A percentile compares a stretch with the other conserved stretches of the same genome.
Conservation (phyloP, 2,113 vertebrate species). For the Embiotoca jacksoni region DNA sequence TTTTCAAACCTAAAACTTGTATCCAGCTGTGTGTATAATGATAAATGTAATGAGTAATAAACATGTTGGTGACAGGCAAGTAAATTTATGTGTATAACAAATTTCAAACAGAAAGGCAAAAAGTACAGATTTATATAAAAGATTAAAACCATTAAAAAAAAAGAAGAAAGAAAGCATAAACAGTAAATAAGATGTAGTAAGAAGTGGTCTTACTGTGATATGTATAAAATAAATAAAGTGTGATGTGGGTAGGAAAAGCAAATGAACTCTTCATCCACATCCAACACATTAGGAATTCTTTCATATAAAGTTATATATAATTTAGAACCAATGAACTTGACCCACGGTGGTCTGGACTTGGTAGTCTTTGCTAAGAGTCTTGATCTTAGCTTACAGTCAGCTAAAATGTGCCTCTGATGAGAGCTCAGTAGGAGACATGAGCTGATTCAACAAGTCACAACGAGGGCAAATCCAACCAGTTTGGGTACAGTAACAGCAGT, state of each 20-base stretch:
- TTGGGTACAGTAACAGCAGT: background rate
- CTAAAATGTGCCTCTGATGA: conserved; percentile 42
- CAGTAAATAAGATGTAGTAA: background rate
- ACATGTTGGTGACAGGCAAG: background rate
- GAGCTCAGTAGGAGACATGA: conserved; percentile 10
- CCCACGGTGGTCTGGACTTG: conserved; percentile 15
- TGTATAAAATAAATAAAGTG: background rate
- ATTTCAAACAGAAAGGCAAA: background rate
- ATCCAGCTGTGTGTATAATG: no score
- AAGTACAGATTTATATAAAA: no score
- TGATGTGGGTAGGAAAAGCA: background rate
- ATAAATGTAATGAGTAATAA: background rate
- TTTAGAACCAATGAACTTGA: conserved; percentile 36
- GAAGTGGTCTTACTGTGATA: background rate
- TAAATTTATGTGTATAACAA: background rate
- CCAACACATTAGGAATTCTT: conserved; percentile 39
- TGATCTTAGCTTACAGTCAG: conserved; percentile 31
- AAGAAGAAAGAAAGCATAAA: background rate
- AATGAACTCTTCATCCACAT: conserved; percentile 1
- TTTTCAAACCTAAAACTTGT: no score
- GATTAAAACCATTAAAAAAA: background rate
- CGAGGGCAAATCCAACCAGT: conserved; percentile 12
- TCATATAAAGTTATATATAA: conserved; percentile 46
- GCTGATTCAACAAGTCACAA: conserved; percentile 37
- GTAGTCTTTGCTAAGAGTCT: conserved; percentile 26